phyloP scores from a whole-genome alignment of 2,797 vertebrate species.

The Coracias cyanogaster region DNA sequence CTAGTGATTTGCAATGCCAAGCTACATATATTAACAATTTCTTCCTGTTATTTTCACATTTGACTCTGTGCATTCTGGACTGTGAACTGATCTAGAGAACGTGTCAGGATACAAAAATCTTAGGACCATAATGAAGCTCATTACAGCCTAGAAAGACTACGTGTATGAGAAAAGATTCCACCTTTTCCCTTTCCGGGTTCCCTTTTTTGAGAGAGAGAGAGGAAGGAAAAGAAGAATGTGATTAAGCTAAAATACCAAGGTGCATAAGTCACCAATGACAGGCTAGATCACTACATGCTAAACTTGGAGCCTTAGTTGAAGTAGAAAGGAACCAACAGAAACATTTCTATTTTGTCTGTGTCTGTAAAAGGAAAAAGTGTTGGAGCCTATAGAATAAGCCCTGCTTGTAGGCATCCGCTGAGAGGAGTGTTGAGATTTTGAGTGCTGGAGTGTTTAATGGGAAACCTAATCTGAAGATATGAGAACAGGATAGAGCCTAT shows the following conservation, averaged over 20 bases:
- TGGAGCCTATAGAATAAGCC: not conserved
- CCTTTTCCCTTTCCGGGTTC: not conserved
- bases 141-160: not conserved
- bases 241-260: not conserved
- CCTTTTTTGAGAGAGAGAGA: not conserved
- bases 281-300: slow-evolving; percentile 21
- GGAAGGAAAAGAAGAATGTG: not conserved
- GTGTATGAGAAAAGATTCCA: not conserved
- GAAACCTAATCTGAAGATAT: slow-evolving; percentile 10
- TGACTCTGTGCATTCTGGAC: not conserved
- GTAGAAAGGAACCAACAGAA: not conserved
- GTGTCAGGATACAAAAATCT: not conserved
- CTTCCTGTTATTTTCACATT: not conserved
- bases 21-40: not conserved
- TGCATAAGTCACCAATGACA: not conserved
- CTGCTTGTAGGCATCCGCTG: not conserved
- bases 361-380: not conserved
- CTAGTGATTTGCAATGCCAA: not conserved
- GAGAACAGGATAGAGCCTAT: not conserved
- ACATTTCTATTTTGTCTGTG: not conserved
- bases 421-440: slow-evolving; percentile 19
- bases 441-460: slow-evolving; percentile 48
- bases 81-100: not conserved
- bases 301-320: slow-evolving; percentile 30
- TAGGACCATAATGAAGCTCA: not conserved